Evolutionary conservation across 1,140 invertebrate species (phyloP).

Genomic region (Papilio aristodemus): DNA sequence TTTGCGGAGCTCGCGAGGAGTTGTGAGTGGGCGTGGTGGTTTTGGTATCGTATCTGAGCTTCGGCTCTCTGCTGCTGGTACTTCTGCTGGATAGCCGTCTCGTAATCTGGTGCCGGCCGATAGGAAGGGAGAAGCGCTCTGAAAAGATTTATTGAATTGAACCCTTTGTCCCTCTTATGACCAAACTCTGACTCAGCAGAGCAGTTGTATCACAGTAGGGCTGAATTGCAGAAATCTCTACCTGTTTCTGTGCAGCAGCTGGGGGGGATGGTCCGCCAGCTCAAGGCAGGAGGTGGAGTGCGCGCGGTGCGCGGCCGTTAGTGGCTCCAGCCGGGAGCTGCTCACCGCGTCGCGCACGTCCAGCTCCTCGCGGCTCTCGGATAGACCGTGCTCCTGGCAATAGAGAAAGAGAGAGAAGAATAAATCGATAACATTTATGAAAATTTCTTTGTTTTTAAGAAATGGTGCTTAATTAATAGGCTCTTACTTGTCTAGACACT

Average conservation of each 20-base stretch:
- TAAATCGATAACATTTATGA: too few relatives aligned
- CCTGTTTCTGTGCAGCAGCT: slow-evolving; percentile 50
- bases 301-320: slow-evolving; percentile 79
- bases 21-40: slow-evolving; percentile 64
- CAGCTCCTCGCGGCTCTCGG: slow-evolving; percentile 75
- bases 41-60: slow-evolving; percentile 69
- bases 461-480: too few relatives aligned
- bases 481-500: too few relatives aligned
- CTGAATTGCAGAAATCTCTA: too few relatives aligned
- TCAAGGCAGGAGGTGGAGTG: slow-evolving; percentile 87
- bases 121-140: slow-evolving; percentile 92
- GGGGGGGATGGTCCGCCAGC: slow-evolving; percentile 74
- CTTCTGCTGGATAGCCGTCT: slow-evolving; percentile 93
- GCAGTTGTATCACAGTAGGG: too few relatives aligned
- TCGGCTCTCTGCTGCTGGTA: slow-evolving; percentile 80
- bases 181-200: too few relatives aligned
- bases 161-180: too few relatives aligned
- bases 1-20: slow-evolving; percentile 53
- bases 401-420: too few relatives aligned
- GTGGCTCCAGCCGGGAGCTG: slow-evolving; percentile 53
- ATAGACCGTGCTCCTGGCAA: slow-evolving; percentile 69
- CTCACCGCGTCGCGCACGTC: slow-evolving; percentile 57
- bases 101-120: slow-evolving; percentile 95
- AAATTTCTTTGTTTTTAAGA: too few relatives aligned
- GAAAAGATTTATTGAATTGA: slow-evolving; percentile 32